Base-by-base conservation (phyloP, 2,113 vertebrate genomes). In the Pipra filicauda region DNA sequence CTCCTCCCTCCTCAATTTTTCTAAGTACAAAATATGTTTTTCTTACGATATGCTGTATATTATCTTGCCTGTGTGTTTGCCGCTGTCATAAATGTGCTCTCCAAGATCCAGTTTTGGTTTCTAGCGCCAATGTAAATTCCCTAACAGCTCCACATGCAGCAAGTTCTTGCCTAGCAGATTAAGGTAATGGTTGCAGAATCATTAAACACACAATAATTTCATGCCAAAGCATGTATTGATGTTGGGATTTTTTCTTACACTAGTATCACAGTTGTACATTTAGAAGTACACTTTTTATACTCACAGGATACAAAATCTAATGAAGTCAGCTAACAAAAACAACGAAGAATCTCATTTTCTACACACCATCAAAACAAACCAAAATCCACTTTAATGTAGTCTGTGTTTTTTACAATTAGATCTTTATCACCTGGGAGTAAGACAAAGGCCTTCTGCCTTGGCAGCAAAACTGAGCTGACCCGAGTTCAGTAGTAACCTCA, bases 271-370 rank as follows among this genome's bases (percentile, higher is more conserved):
- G 17, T 14, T 1, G 6, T 30, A 48, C 26, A n/a, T 39, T 69
- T 24, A 84, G 61, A 84, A 84, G 67, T 12, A 66, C 0, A 0
- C 21, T 48, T 95, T 85, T 73, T 64, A 75, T 78, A 65, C 30
- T 76, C 51, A 71, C 27, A 75, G 57, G 78, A 88, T 64, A 82
- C 20, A 85, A 85, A 82, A 41, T 61, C 52, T 74, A 74, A 78
- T 61, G 31, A 95, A 95, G 35, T 41, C 64, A 96, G 57, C 91
- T 86, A 85, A 95, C 46, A 91, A 93, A 80, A 92, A 54, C 66
- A 77, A 90, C 44, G 41, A 94, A 41, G 65, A 89, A 89, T 70
- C 82, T 85, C 37, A 74, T 94, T 95, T 96, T 94, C 64, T 91
- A 65, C 44, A 81, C 27, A 72, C 41, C 57, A 85, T 76, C 67